Evolutionary conservation across 2,797 vertebrate species (phyloP).

Genomic region (Peromyscus aztecus): DNA sequence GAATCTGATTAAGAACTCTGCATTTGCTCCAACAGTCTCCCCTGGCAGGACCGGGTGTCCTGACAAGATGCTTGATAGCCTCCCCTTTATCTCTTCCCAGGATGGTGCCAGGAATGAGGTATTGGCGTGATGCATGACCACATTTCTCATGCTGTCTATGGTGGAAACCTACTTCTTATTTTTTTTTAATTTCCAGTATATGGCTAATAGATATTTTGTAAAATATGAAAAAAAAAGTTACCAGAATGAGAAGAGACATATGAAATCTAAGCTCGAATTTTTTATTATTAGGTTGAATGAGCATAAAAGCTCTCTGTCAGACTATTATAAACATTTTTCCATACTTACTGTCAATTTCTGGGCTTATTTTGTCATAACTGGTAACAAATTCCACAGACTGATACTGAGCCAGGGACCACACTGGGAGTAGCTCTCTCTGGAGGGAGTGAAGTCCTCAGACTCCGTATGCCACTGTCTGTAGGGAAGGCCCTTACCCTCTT

Average conservation of each 20-base stretch:
- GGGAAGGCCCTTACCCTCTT: too few species aligned
- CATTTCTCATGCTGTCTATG: neutral
- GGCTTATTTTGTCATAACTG: neutral
- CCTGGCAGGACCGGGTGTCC: neutral
- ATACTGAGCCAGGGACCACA: neutral
- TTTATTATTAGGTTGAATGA: neutral
- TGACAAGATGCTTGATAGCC: neutral
- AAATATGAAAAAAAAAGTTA: slow-evolving; percentile 52
- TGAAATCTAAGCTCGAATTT: slow-evolving; percentile 29
- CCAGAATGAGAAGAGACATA: neutral
- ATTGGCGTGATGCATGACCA: fast-evolving
- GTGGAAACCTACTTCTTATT: neutral
- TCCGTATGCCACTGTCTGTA: neutral
- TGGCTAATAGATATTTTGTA: slow-evolving; percentile 15
- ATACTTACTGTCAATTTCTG: neutral
- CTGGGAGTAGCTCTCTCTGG: neutral
- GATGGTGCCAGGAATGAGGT: fast-evolving
- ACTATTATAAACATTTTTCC: neutral
- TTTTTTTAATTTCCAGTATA: neutral
- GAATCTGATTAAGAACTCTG: neutral
- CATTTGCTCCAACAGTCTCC: neutral
- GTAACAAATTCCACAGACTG: neutral
- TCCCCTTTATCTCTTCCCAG: neutral
- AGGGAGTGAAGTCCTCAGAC: neutral
- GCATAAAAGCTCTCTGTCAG: neutral